Evolutionary conservation across 2,113 vertebrate species (phyloP), one percentile per base, ranked within the genome.

Genomic region (Anhinga anhinga): DNA sequence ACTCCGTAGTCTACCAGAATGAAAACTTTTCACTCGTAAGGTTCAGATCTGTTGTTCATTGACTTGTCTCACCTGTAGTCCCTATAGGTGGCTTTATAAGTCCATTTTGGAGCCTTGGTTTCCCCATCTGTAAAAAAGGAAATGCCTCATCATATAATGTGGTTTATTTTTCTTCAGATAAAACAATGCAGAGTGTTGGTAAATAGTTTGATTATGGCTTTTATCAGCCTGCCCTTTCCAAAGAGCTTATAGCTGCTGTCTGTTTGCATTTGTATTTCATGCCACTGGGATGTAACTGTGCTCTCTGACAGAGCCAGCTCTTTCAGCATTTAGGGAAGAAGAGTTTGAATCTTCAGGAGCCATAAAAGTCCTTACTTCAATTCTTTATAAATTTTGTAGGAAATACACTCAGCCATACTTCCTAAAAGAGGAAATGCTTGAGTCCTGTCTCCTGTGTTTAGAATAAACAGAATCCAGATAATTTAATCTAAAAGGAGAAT

Each of bases 401-500:
- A 94, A 83, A 93, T 26, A 73, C 59, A 40, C 84, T 91, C 85
- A 83, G 36, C 82, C 76, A 12, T 34, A 67, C 91, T 93, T 95
- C 96, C 77, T 93, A 74, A 88, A 93, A 87, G 95, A 80, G 85
- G 92, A 92, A 93, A 93, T 95, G 89, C 72, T 59, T 18, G 72
- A 96, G 91, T 58, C 53, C 91, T 72, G 77, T 94, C 95, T 85
- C 95, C 88, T 65, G 90, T 84, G 97, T 97, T 96, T 95, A 96
- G 84, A 88, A 52, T 49, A 95, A 98, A 96, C 94, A 97, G 95
- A 97, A 96, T 78, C 91, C 88, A 97, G 95, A 98, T 97, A 97
- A 97, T 88, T 96, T 49, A 89, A 95, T 96, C 94, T 84, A 85
- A 93, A 45, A 95, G 27, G 91, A 94, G 74, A 94, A 94, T 9